These are phyloP conservation scores for Ellobius talpinus DNA, from an alignment of 2,113 vertebrate species.

Conservation along the genomic window DNA sequence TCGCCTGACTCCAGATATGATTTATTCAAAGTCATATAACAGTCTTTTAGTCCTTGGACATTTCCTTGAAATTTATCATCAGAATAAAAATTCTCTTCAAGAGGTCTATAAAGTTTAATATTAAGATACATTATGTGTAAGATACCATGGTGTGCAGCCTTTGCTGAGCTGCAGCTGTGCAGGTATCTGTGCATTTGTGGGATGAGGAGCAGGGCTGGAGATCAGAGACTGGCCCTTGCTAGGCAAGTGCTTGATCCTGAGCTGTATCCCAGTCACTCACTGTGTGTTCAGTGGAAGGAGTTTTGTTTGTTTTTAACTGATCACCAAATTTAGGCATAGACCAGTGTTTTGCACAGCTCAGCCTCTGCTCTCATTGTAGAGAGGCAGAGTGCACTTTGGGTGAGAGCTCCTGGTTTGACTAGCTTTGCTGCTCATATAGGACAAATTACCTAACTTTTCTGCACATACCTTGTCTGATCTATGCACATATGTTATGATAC, in stretches of 20 bases:
- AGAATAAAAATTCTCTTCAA: slow-evolving; percentile 26
- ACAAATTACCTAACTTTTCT: background rate
- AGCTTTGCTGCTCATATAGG: background rate
- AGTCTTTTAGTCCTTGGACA: background rate
- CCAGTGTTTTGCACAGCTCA: background rate
- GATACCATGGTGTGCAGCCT: background rate
- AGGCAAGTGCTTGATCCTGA: background rate
- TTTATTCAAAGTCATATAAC: slow-evolving; percentile 1
- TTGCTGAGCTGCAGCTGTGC: background rate
- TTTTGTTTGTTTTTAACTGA: background rate
- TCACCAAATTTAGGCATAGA: background rate
- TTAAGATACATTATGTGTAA: slow-evolving; percentile 19
- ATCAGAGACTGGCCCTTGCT: background rate
- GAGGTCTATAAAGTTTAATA: slow-evolving; percentile 42
- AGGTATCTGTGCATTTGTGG: background rate
- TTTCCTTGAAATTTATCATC: slow-evolving; percentile 27
- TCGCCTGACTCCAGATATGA: background rate
- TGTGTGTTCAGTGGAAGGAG: background rate
- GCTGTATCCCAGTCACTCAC: background rate
- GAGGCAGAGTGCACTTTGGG: background rate
- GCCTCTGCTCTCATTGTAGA: background rate
- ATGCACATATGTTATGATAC: background rate
- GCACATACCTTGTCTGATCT: background rate
- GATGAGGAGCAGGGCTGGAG: background rate
- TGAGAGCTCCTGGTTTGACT: background rate